These are phyloP conservation scores for Phyllostomus discolor DNA, from an alignment of 2,113 vertebrate species.

Conservation along the genomic window DNA sequence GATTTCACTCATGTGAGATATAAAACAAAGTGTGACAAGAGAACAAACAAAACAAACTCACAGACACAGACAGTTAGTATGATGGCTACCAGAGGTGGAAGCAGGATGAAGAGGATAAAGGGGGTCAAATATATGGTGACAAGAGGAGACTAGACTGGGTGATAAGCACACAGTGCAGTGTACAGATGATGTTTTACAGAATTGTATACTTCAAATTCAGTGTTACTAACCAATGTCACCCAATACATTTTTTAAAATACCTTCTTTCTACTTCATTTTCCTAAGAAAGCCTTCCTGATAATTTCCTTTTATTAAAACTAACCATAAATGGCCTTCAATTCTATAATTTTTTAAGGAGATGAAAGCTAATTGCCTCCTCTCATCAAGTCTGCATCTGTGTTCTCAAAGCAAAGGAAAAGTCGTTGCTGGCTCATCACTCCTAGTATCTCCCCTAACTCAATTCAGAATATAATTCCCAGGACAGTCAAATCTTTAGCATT, in stretches of 20 bases:
- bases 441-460: neutral
- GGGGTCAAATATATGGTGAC: neutral
- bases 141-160: neutral
- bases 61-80: neutral
- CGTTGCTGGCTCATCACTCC: neutral
- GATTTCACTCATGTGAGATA: neutral
- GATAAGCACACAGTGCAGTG: neutral
- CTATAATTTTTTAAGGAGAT: constrained; percentile 5
- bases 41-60: neutral
- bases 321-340: neutral
- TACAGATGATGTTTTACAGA: neutral
- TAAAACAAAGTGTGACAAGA: neutral
- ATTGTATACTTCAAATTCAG: neutral
- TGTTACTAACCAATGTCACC: neutral
- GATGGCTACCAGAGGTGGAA: neutral
- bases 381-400: neutral
- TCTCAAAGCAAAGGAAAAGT: neutral
- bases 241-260: neutral
- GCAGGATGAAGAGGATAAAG: neutral
- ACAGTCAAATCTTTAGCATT: neutral
- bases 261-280: neutral
- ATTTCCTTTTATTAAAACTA: neutral
- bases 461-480: neutral
- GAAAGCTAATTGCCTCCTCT: neutral
- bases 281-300: neutral